phyloP scores from a whole-genome alignment of 2,797 vertebrate genomes.

The Oreochromis mossambicus region DNA sequence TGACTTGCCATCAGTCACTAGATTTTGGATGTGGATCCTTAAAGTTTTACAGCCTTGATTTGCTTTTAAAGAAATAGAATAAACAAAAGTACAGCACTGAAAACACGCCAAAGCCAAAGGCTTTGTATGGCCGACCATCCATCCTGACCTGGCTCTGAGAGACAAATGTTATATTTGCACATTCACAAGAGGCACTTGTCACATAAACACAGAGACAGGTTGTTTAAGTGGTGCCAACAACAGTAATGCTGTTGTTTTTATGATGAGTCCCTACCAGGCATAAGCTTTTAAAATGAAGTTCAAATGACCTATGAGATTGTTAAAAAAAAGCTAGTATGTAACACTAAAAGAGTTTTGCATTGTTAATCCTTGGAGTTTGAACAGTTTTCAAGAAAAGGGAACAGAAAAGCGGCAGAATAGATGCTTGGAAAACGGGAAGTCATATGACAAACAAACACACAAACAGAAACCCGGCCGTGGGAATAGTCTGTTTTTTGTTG shows the following conservation, averaged over 20 bases:
- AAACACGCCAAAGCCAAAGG: neutral
- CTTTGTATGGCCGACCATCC: neutral
- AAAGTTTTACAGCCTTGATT: neutral
- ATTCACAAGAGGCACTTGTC: neutral
- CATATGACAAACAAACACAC: neutral
- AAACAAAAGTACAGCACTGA: neutral
- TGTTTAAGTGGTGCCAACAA: neutral
- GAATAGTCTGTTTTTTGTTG: neutral
- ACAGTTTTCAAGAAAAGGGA: neutral
- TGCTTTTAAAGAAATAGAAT: neutral
- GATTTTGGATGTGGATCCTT: neutral
- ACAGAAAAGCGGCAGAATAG: neutral
- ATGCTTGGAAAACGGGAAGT: neutral
- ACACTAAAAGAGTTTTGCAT: neutral
- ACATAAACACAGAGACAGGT: neutral
- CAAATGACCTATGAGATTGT: neutral
- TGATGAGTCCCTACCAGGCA: neutral
- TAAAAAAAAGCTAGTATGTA: neutral
- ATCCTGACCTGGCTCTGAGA: neutral
- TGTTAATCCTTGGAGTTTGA: neutral
- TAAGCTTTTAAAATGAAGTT: neutral
- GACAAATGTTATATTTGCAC: neutral
- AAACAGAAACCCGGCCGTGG: neutral
- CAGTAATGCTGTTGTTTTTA: neutral
- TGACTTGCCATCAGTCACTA: rapidly evolving